Conservation (phyloP, 2,888 invertebrate genomes). For the Drosophila tanythrix region DNA sequence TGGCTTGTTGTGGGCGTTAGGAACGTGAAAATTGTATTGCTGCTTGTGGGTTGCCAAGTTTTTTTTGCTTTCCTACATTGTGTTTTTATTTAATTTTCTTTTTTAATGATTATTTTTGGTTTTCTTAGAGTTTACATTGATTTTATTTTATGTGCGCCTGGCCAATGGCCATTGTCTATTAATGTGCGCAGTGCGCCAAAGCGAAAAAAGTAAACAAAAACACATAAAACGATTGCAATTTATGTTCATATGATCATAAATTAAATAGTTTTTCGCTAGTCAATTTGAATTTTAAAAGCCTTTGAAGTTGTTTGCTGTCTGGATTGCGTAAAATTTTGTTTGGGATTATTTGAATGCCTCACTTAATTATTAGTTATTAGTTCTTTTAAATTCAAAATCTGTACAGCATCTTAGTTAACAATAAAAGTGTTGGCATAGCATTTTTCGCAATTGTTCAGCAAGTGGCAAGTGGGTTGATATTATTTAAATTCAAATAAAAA, state of each 20-base stretch:
- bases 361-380: background rate
- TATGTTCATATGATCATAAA: slow-evolving; percentile 17
- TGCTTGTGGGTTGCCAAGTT: slow-evolving; percentile 35
- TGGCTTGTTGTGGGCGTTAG: slow-evolving; percentile 23
- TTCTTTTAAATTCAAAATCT: background rate
- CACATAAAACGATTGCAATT: slow-evolving; percentile 22
- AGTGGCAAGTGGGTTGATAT: background rate
- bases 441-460: background rate
- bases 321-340: background rate
- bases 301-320: slow-evolving; percentile 4
- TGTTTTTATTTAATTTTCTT: slow-evolving; percentile 25
- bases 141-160: slow-evolving; percentile 21
- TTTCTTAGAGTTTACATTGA: slow-evolving; percentile 29
- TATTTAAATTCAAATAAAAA: background rate
- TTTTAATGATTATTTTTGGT: slow-evolving; percentile 22
- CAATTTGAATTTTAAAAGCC: slow-evolving; percentile 1
- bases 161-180: slow-evolving; percentile 30
- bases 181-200: slow-evolving; percentile 26
- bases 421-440: background rate
- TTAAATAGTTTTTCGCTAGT: slow-evolving; percentile 27
- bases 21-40: slow-evolving; percentile 13
- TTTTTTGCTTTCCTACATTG: slow-evolving; percentile 28
- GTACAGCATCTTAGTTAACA: background rate
- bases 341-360: background rate
- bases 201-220: background rate